A percentile compares a stretch with the other conserved stretches of the same genome.
These are phyloP conservation scores for Tautogolabrus adspersus DNA, from an alignment of 2,113 vertebrate species.

Conservation along the genomic window DNA sequence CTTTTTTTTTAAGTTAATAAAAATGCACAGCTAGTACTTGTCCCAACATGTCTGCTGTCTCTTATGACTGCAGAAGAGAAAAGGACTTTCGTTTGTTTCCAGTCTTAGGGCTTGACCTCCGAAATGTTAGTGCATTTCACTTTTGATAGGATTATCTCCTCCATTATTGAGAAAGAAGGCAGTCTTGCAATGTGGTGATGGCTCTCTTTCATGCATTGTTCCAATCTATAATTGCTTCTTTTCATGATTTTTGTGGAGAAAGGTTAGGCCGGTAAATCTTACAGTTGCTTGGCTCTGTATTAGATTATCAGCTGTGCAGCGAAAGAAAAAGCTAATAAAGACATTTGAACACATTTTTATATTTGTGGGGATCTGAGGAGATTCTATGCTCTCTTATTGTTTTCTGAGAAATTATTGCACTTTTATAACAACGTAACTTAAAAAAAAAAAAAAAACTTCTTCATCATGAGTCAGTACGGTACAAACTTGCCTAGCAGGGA, in stretches of 20 bases:
- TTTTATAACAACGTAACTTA: conserved; percentile 6
- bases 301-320: conserved; percentile 55
- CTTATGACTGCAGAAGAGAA: conserved; percentile 27
- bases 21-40: conserved; percentile 18
- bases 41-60: conserved; percentile 32
- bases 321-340: conserved; percentile 3
- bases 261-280: conserved; percentile 62
- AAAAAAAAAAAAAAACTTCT: neutral
- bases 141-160: conserved; percentile 78
- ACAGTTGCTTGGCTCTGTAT: conserved; percentile 45
- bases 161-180: conserved; percentile 67
- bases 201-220: conserved; percentile 76
- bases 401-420: conserved; percentile 7
- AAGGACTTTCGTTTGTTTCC: conserved; percentile 37
- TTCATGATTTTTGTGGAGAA: conserved; percentile 70
- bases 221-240: conserved; percentile 84
- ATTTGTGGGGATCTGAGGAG: neutral
- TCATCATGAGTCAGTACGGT: neutral
- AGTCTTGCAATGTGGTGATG: conserved; percentile 50
- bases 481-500: neutral
- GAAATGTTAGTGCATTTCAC: conserved; percentile 73
- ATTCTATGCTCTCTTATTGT: neutral
- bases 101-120: conserved; percentile 59
- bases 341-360: conserved; percentile 1
- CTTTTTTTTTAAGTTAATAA: conserved; percentile 16